These are phyloP conservation scores for Acronicta alni DNA, from an alignment of 2,888 invertebrate genomes.

Conservation along the genomic window DNA sequence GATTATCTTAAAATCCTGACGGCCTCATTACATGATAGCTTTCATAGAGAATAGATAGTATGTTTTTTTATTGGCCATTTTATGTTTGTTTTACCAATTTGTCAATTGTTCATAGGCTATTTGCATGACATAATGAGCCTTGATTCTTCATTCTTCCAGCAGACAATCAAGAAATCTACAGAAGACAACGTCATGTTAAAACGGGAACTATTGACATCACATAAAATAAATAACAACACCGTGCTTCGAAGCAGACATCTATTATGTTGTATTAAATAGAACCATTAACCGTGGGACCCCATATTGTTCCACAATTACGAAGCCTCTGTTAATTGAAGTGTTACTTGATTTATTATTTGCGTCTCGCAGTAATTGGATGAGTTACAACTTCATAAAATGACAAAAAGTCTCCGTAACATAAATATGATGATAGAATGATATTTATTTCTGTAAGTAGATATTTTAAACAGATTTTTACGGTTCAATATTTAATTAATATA, in stretches of 20 bases:
- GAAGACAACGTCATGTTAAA: slow-evolving; percentile 1
- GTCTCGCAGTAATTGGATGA: slow-evolving; percentile 32
- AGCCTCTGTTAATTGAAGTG: slow-evolving; percentile 47
- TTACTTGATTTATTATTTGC: slow-evolving; percentile 41
- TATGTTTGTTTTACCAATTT: too few species aligned
- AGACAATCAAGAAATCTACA: background rate
- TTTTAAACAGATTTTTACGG: too few species aligned
- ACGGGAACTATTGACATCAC: slow-evolving; percentile 16
- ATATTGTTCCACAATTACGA: slow-evolving; percentile 64
- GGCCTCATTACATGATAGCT: too few species aligned
- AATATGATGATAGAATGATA: too few species aligned
- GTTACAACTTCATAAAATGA: slow-evolving; percentile 36
- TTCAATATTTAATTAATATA: too few species aligned
- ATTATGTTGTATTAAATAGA: slow-evolving; percentile 55
- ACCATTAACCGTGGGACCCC: slow-evolving; percentile 68
- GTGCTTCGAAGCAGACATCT: slow-evolving; percentile 75
- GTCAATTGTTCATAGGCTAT: too few species aligned
- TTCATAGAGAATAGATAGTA: too few species aligned
- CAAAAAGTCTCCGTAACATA: slow-evolving; percentile 25
- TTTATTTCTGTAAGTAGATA: too few species aligned
- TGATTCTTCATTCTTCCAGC: too few species aligned
- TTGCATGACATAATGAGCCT: too few species aligned
- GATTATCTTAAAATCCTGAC: too few species aligned
- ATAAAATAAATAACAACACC: slow-evolving; percentile 31
- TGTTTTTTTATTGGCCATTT: too few species aligned